phyloP scores from a whole-genome alignment of 1,140 invertebrate genomes.

The Goniozus legneri region DNA sequence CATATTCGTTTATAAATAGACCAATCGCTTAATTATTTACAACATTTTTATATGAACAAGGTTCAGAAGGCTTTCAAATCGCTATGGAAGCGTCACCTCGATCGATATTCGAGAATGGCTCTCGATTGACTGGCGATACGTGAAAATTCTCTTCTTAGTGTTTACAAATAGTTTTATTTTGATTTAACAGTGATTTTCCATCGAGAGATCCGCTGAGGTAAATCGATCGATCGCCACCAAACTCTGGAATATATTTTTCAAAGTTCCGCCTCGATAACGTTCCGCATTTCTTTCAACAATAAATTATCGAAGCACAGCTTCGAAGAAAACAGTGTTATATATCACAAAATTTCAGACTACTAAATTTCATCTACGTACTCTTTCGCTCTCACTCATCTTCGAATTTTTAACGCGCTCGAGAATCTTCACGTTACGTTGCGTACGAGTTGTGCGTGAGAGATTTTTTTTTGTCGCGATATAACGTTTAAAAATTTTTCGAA shows the following conservation, averaged over 20 bases:
- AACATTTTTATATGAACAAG: conserved; percentile 49
- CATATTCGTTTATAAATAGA: conserved; percentile 33
- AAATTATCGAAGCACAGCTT: conserved; percentile 44
- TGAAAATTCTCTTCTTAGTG: no score
- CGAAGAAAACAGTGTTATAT: conserved; percentile 44
- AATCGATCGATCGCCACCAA: no score
- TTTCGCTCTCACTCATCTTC: neutral
- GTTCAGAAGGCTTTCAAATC: conserved; percentile 27
- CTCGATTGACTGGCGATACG: neutral
- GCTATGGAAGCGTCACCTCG: neutral
- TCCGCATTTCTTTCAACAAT: conserved; percentile 30
- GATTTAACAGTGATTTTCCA: no score
- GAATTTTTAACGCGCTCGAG: no score
- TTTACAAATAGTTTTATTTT: no score
- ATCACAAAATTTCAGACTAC: conserved; percentile 52
- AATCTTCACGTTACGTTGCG: no score
- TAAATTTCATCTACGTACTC: conserved; percentile 25
- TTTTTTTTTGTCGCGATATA: no score
- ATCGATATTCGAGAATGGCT: neutral
- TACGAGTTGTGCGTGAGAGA: no score
- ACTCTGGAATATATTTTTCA: no score
- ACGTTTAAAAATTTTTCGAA: no score
- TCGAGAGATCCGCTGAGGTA: no score
- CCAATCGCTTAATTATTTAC: conserved; percentile 43
- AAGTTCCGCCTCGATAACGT: no score